A percentile compares a stretch with the other conserved stretches of the same genome.
These are phyloP conservation scores for Drosophila pectinifera DNA, from an alignment of 1,140 invertebrate species.

Conservation along the genomic window DNA sequence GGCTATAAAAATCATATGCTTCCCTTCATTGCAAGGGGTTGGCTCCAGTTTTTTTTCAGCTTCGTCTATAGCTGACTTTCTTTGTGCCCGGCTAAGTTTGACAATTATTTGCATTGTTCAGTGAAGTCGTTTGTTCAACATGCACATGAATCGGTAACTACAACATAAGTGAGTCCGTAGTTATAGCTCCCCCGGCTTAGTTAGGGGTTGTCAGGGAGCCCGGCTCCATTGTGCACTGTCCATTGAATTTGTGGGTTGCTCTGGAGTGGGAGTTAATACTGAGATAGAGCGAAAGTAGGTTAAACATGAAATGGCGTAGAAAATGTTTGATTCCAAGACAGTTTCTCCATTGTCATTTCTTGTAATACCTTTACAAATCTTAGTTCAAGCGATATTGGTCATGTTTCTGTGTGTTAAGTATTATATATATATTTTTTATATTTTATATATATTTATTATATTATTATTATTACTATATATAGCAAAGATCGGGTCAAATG, in stretches of 20 bases:
- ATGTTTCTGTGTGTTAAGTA: too few species aligned
- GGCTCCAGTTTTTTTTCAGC: constrained; percentile 20
- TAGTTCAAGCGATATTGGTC: too few species aligned
- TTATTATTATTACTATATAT: too few species aligned
- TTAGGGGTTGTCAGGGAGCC: constrained; percentile 17
- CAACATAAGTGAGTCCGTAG: constrained; percentile 67
- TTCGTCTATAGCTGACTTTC: constrained; percentile 30
- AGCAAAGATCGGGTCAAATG: too few species aligned
- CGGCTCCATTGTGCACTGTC: constrained; percentile 26
- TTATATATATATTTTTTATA: too few species aligned
- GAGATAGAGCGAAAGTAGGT: constrained; percentile 1
- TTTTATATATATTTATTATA: too few species aligned
- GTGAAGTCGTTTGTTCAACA: constrained; percentile 75
- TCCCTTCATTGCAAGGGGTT: constrained; percentile 56
- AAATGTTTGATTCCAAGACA: constrained; percentile 7
- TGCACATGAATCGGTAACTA: constrained; percentile 80
- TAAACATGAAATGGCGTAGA: constrained; percentile 12
- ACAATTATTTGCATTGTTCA: constrained; percentile 84
- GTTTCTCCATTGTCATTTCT: too few species aligned
- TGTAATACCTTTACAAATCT: background rate
- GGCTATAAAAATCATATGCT: constrained; percentile 78
- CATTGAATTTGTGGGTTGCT: constrained; percentile 17
- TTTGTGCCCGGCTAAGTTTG: constrained; percentile 72
- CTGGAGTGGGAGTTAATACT: constrained; percentile 10
- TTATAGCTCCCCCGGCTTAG: constrained; percentile 50